Conservation (phyloP, 1,140 invertebrate species). For the Hyphantria cunea region DNA sequence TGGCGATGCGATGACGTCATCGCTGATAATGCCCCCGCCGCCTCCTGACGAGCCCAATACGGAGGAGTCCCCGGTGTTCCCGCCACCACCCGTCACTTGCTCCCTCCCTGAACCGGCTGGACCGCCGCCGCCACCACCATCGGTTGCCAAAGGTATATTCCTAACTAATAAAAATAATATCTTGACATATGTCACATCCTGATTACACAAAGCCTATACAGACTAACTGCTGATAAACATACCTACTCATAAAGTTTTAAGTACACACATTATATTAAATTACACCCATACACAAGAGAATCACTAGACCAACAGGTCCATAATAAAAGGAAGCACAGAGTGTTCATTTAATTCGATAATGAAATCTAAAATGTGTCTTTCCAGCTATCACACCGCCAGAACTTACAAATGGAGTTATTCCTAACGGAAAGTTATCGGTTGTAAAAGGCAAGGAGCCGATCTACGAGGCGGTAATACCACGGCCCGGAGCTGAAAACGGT, state of each 20-base stretch:
- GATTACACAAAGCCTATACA: no score
- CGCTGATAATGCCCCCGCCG: conserved; percentile 63
- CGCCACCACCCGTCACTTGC: conserved; percentile 60
- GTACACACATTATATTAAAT: no score
- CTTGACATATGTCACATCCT: no score
- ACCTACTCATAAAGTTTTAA: no score
- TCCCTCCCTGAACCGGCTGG: conserved; percentile 88
- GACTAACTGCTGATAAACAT: no score
- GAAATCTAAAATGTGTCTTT: no score
- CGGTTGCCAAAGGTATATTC: conserved; percentile 59
- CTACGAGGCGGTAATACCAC: conserved; percentile 90
- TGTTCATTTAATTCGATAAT: no score
- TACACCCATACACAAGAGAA: no score
- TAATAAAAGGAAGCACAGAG: no score
- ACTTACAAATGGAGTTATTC: conserved; percentile 68
- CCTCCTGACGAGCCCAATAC: conserved; percentile 38
- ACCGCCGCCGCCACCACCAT: conserved; percentile 84
- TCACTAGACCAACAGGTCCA: no score
- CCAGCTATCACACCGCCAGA: conserved; percentile 61
- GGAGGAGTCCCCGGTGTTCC: conserved; percentile 59
- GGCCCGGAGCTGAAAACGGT: conserved; percentile 77
- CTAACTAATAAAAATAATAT: no score
- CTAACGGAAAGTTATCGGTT: conserved; percentile 64
- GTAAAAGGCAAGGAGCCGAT: conserved; percentile 86
- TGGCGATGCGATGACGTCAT: conserved; percentile 62